Conservation (phyloP, 2,888 invertebrate genomes). For the Carcina quercana region DNA sequence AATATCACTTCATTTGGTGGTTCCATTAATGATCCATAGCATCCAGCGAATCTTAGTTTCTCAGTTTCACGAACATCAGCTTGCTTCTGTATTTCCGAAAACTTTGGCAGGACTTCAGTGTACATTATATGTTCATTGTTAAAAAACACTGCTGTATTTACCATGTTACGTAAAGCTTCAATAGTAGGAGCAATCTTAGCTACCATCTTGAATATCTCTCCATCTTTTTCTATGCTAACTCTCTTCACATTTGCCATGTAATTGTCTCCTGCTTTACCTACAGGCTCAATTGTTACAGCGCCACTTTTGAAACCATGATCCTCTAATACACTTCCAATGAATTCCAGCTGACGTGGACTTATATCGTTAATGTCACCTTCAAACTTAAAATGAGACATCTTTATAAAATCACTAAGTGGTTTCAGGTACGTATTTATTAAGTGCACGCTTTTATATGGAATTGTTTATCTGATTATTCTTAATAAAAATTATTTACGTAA, state of each 20-base stretch:
- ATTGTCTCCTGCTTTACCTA: constrained; percentile 33
- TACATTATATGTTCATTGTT: constrained; percentile 32
- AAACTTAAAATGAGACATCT: constrained; percentile 20
- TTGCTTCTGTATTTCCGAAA: constrained; percentile 21
- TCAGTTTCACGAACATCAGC: constrained; percentile 24
- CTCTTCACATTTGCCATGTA: constrained; percentile 27
- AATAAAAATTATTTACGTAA: neutral
- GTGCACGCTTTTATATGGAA: neutral
- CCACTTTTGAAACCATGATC: constrained; percentile 25
- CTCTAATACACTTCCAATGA: constrained; percentile 26
- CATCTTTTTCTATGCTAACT: constrained; percentile 23
- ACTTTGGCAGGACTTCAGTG: constrained; percentile 26
- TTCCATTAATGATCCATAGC: constrained; percentile 27
- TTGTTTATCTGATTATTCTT: neutral
- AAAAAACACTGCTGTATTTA: constrained; percentile 19
- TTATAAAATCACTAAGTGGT: neutral
- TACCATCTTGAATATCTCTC: constrained; percentile 23
- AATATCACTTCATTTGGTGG: constrained; percentile 31
- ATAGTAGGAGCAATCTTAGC: constrained; percentile 28
- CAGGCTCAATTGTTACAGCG: constrained; percentile 23
- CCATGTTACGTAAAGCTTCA: constrained; percentile 15
- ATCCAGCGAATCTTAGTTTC: constrained; percentile 24
- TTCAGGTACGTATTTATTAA: neutral
- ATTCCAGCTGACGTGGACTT: constrained; percentile 25
- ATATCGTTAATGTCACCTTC: constrained; percentile 26